phyloP scores from a whole-genome alignment of 2,888 invertebrate species.

The Melipona bicolor region DNA sequence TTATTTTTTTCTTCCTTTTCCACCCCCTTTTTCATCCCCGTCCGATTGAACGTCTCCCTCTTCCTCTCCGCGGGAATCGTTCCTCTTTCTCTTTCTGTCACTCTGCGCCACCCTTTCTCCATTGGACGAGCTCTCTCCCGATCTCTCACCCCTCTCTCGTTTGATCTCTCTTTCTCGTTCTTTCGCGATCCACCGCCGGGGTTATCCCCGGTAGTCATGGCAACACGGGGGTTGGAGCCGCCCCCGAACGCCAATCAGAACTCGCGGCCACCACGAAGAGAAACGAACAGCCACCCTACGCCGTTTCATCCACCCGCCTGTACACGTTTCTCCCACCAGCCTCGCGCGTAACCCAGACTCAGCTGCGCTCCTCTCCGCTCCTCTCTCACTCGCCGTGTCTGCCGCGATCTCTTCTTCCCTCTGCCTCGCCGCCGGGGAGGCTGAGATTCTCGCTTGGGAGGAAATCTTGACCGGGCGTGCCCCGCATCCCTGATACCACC shows the following conservation, averaged over 20 bases:
- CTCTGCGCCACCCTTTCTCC: background rate
- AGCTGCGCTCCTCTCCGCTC: constrained; percentile 50
- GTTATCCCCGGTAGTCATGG: constrained; percentile 86
- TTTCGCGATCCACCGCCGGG: constrained; percentile 78
- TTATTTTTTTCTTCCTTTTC: constrained; percentile 3
- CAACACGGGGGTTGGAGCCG: constrained; percentile 84
- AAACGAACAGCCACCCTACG: constrained; percentile 75
- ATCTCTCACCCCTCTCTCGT: constrained; percentile 12
- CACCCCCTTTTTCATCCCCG: background rate
- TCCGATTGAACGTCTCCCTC: constrained; percentile 40
- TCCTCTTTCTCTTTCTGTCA: constrained; percentile 31
- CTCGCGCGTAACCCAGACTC: constrained; percentile 45
- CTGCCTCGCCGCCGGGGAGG: constrained; percentile 75
- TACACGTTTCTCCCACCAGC: constrained; percentile 24
- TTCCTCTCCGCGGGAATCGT: constrained; percentile 33
- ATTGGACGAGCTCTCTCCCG: constrained; percentile 28
- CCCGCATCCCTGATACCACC: constrained; percentile 83
- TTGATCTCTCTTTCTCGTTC: constrained; percentile 51
- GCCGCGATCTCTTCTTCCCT: constrained; percentile 48
- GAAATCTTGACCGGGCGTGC: constrained; percentile 85
- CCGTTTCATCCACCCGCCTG: constrained; percentile 40
- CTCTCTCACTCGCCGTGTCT: constrained; percentile 30
- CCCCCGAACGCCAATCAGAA: constrained; percentile 86
- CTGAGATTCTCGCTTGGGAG: constrained; percentile 84
- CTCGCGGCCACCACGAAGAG: constrained; percentile 80